Percentiles rank a stretch among this genome's conserved stretches.
Conservation (phyloP, 2,113 vertebrate genomes). For the Nyctibius bracteatus region DNA sequence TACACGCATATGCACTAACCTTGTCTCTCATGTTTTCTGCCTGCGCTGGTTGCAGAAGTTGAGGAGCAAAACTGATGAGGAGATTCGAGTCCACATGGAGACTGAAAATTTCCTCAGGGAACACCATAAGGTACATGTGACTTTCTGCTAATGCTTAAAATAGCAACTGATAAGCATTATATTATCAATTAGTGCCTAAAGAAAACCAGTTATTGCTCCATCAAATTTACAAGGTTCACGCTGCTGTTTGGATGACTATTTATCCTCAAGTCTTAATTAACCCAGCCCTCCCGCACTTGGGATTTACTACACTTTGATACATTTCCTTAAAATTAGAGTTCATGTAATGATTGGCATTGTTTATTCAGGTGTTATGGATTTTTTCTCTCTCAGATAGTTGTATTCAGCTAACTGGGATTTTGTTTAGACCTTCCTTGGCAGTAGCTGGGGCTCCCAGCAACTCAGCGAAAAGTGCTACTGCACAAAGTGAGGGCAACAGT, state of each 20-base stretch:
- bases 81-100: conserved; percentile 71
- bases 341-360: neutral
- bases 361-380: neutral
- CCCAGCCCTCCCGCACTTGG: neutral
- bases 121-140: conserved; percentile 69
- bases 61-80: conserved; percentile 70
- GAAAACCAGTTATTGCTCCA: neutral
- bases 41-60: conserved; percentile 64
- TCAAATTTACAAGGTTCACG: neutral
- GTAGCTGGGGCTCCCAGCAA: neutral
- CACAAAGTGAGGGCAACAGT: neutral
- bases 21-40: neutral
- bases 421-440: neutral
- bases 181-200: neutral
- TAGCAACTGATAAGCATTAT: neutral
- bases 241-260: neutral
- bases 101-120: conserved; percentile 76
- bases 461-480: neutral
- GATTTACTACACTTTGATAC: neutral
- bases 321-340: neutral
- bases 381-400: neutral
- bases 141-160: neutral
- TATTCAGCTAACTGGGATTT: neutral
- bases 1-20: too few species aligned
- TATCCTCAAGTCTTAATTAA: neutral